phyloP scores from a whole-genome alignment of 2,888 invertebrate species.

The Alentia gelatinosa region DNA sequence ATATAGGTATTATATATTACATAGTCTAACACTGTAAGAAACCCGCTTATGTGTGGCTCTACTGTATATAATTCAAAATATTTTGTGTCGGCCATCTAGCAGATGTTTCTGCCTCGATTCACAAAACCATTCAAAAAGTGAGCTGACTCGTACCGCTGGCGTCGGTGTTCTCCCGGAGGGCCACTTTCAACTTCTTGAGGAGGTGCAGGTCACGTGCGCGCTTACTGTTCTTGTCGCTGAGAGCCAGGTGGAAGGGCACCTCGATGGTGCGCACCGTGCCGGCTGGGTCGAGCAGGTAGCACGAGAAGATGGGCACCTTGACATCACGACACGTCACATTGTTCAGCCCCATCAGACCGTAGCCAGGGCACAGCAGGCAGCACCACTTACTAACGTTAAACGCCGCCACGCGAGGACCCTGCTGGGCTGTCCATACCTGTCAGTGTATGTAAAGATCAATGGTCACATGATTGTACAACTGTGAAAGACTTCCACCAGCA shows the following conservation, averaged over 20 bases:
- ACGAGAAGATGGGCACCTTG: constrained; percentile 79
- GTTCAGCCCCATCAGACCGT: constrained; percentile 89
- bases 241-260: constrained; percentile 94
- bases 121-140: not conserved
- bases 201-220: constrained; percentile 93
- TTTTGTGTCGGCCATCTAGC: no score
- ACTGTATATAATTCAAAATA: no score
- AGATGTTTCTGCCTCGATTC: no score
- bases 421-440: constrained; percentile 91
- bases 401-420: constrained; percentile 93
- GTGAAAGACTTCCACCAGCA: no score
- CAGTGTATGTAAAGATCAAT: not conserved
- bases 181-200: constrained; percentile 85
- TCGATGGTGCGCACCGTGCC: constrained; percentile 90
- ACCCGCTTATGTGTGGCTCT: no score
- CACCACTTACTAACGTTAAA: constrained; percentile 93
- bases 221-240: constrained; percentile 92
- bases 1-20: no score
- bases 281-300: constrained; percentile 91
- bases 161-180: constrained; percentile 75
- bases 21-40: no score
- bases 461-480: no score
- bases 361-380: constrained; percentile 86
- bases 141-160: constrained; percentile 60
- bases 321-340: constrained; percentile 80